Percentiles rank a stretch among this genome's conserved stretches.
Conservation (phyloP, 30 jellyfish, hydroid and myxozoan genomes). For the Hydractinia symbiolongicarpus region DNA sequence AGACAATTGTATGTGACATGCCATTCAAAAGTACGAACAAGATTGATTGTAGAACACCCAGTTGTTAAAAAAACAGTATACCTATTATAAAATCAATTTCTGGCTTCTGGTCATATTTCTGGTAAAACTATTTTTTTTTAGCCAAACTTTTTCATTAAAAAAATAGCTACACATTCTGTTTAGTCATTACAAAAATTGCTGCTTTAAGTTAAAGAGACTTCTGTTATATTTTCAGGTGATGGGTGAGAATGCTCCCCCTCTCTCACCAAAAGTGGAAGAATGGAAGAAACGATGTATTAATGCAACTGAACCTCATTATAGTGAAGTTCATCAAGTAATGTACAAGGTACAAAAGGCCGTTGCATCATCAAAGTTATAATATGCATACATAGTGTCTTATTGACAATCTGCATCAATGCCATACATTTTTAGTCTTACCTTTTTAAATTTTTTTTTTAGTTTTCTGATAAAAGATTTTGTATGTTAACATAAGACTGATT, state of each 20-base stretch:
- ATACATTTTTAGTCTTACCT: not conserved
- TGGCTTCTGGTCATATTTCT: too few relatives aligned
- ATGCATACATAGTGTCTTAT: not conserved
- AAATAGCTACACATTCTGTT: too few relatives aligned
- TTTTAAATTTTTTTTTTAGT: not conserved
- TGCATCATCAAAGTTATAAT: not conserved
- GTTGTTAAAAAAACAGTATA: too few relatives aligned
- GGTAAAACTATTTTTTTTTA: too few relatives aligned
- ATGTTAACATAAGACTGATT: not conserved
- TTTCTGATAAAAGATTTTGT: not conserved
- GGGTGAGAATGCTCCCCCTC: slow-evolving; percentile 33
- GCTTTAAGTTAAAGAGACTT: too few relatives aligned
- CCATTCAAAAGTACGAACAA: too few relatives aligned
- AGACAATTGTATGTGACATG: too few relatives aligned
- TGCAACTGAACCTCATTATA: slow-evolving; percentile 50
- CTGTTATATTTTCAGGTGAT: slow-evolving; percentile 17
- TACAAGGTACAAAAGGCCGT: slow-evolving; percentile 25
- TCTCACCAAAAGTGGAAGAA: slow-evolving; percentile 37
- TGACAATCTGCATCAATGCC: too few relatives aligned
- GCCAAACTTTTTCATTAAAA: too few relatives aligned
- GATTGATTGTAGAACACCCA: too few relatives aligned
- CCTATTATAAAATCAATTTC: too few relatives aligned
- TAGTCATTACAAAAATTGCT: too few relatives aligned
- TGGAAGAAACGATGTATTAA: slow-evolving; percentile 64
- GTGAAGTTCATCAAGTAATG: slow-evolving; percentile 58